These are phyloP conservation scores for Rousettus madagascariensis DNA, from an alignment of 2,797 vertebrate species.

Conservation along the genomic window DNA sequence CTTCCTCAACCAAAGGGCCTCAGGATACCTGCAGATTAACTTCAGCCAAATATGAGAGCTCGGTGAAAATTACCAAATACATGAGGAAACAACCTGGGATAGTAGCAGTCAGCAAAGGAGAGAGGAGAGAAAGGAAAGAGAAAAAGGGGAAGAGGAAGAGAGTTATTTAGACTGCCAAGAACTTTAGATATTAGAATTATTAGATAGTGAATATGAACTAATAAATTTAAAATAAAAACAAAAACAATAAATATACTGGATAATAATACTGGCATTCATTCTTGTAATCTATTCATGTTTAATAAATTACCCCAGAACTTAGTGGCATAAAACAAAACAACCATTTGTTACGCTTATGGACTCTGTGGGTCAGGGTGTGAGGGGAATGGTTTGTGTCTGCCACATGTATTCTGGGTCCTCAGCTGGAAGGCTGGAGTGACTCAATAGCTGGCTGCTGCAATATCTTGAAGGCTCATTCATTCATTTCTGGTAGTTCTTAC, in stretches of 20 bases:
- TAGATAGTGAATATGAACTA: not conserved
- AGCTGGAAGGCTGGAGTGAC: not conserved
- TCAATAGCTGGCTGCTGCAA: not conserved
- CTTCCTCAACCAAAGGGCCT: not conserved
- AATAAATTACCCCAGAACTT: not conserved
- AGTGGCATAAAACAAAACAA: not conserved
- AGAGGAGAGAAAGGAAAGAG: not conserved
- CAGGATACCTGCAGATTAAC: not conserved
- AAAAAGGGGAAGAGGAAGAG: not conserved
- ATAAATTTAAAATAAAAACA: no score
- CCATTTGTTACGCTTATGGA: not conserved
- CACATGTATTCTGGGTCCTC: not conserved
- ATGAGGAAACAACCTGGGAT: not conserved
- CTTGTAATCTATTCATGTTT: not conserved
- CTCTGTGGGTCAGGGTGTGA: not conserved
- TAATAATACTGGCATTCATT: not conserved
- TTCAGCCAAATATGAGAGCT: not conserved
- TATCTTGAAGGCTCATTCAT: not conserved
- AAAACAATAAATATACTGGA: no score
- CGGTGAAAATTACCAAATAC: not conserved
- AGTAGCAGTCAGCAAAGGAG: not conserved
- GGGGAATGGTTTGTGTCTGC: not conserved
- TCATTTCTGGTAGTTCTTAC: not conserved
- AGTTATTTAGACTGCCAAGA: not conserved
- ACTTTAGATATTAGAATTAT: not conserved